phyloP scores from a whole-genome alignment of 1,140 invertebrate genomes.

The Meloidogyne hapla region DNA sequence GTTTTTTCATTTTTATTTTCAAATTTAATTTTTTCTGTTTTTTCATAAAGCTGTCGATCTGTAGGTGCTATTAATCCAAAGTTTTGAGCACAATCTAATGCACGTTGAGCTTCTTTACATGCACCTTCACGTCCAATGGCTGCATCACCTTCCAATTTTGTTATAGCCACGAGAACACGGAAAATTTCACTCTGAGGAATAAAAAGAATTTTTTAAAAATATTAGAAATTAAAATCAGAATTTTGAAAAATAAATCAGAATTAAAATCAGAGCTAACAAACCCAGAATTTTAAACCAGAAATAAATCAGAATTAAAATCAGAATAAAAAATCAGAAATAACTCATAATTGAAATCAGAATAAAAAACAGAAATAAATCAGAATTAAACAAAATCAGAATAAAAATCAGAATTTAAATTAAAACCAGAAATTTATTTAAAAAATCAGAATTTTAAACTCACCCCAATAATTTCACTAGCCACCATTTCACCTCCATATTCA shows the following conservation, averaged over 20 bases:
- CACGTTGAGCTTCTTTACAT: slow-evolving; percentile 53
- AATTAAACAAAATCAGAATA: not conserved
- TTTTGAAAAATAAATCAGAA: not conserved
- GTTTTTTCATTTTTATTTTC: too few species aligned
- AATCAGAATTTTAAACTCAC: slow-evolving; percentile 38
- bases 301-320: too few species aligned
- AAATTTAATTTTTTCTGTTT: slow-evolving; percentile 12
- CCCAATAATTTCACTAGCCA: slow-evolving; percentile 57
- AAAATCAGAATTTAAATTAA: not conserved
- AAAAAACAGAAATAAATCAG: slow-evolving; percentile 6
- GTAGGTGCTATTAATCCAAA: slow-evolving; percentile 55
- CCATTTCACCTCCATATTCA: slow-evolving; percentile 43
- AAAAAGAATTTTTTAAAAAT: slow-evolving; percentile 3
- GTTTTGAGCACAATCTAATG: slow-evolving; percentile 55
- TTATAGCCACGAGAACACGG: slow-evolving; percentile 58
- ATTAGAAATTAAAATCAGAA: too few species aligned
- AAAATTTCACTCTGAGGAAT: slow-evolving; percentile 56
- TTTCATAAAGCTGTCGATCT: slow-evolving; percentile 55
- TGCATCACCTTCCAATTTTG: slow-evolving; percentile 50
- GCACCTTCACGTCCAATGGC: slow-evolving; percentile 46
- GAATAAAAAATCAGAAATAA: too few species aligned
- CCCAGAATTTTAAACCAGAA: not conserved
- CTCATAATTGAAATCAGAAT: too few species aligned
- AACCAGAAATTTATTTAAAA: not conserved
- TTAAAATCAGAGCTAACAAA: not conserved